A percentile compares a stretch with the other conserved stretches of the same genome.
Evolutionary conservation across 2,888 invertebrate species (phyloP).

Genomic region (Abscondita cerata): DNA sequence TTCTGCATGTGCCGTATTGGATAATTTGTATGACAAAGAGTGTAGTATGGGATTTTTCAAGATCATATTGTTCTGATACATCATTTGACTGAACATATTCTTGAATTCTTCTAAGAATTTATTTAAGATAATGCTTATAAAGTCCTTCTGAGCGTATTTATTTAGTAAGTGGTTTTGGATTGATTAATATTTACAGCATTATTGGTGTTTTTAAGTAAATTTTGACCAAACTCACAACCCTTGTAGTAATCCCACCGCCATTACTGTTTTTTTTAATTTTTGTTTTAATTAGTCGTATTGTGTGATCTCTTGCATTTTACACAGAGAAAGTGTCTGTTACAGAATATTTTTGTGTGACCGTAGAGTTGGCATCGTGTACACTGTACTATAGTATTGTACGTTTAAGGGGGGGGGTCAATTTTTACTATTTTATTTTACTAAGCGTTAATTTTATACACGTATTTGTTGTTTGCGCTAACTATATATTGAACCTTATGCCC

Average conservation of each 20-base stretch:
- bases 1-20: background rate
- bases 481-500: no score
- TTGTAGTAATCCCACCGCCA: background rate
- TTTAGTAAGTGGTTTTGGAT: background rate
- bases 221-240: background rate
- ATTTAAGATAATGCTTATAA: background rate
- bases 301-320: background rate
- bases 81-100: slow-evolving; percentile 1
- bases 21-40: background rate
- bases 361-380: background rate
- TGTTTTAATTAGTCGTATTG: background rate
- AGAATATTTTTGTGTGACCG: background rate
- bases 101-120: background rate
- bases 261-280: background rate
- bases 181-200: background rate
- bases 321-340: background rate
- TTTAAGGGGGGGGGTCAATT: no score
- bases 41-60: background rate
- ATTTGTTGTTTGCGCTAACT: no score
- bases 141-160: background rate
- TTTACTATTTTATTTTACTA: no score
- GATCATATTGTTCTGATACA: background rate
- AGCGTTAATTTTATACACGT: no score
- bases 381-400: background rate
- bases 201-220: background rate